Base-by-base conservation (phyloP, 1,140 invertebrate species). In the Lepidostoma basale region DNA sequence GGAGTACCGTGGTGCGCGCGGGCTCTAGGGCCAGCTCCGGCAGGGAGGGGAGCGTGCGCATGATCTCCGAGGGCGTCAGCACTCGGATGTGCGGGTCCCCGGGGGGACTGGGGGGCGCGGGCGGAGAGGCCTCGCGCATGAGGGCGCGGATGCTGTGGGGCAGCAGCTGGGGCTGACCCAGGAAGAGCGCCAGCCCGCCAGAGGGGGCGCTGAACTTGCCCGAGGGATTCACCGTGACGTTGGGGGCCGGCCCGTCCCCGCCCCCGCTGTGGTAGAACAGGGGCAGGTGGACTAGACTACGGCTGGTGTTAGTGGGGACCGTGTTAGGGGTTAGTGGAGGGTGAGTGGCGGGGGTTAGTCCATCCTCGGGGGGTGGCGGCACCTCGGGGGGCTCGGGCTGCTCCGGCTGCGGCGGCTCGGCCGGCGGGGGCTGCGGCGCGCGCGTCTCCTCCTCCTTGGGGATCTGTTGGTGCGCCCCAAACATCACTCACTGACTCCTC, bases 61-160 rank as follows among this genome's bases (percentile, higher is more conserved):
- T 92, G 79, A 92, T 92, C 87, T 92, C 91, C 74, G 90, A 92
- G 73, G 90, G 90, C 75, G 91, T 92, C 79, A 93, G 87, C 81
- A 92, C 91, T 81, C 90, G 88, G 83, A 92, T 92, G 82, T 92
- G 90, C 80, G 90, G 89, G 83, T 92, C 90, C 77, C 82, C 81
- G 16, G 77, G 18, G 72, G 70, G 49, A 59, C 56, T 52, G 60
- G 44, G 33, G 14, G 69, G 54, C 36, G 60, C 42, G 30, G 72
- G 78, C 79, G 78, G 76, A 22, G 78, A 75, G 78, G 77, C 77
- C 78, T 77, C 58, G 10, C 66, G 64, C 52, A 71, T 71, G 30
- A 71, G 62, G 22, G 69, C 60, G 36, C 60, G 67, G 26, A 68
- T 72, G 20, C 59, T 65, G 56, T 68, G 65, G 10, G 69, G 69